Percentiles rank a stretch among this genome's conserved stretches.
These are phyloP conservation scores for Euthynnus affinis DNA, from an alignment of 2,797 vertebrate species.

Conservation along the genomic window DNA sequence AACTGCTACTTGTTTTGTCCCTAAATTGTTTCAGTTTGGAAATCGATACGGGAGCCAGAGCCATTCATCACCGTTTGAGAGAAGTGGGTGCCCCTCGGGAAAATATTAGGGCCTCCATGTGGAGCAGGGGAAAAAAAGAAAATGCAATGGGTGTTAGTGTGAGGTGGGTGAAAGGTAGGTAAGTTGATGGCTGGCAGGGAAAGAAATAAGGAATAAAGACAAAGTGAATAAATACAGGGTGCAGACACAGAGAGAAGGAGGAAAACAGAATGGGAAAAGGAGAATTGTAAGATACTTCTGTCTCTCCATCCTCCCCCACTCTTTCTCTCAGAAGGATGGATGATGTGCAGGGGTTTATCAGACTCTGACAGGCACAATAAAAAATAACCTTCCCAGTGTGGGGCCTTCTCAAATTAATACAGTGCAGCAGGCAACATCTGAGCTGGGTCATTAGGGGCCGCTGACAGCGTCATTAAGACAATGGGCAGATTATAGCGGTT, in stretches of 20 bases:
- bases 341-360: constrained; percentile 84
- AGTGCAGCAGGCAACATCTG: constrained; percentile 83
- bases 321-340: constrained; percentile 77
- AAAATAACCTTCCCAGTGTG: constrained; percentile 86
- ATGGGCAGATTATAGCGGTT: constrained; percentile 83
- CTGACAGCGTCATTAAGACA: constrained; percentile 87
- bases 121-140: constrained; percentile 58
- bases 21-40: constrained; percentile 92
- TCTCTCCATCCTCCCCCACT: constrained; percentile 57
- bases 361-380: constrained; percentile 87
- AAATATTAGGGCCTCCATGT: constrained; percentile 81
- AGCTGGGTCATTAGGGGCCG: constrained; percentile 84
- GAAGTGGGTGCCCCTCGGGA: constrained; percentile 78
- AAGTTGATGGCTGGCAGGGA: constrained; percentile 50
- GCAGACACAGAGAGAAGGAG: constrained; percentile 45
- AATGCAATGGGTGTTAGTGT: constrained; percentile 62
- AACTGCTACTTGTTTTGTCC: constrained; percentile 90
- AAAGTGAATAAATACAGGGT: constrained; percentile 63
- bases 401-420: constrained; percentile 84
- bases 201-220: constrained; percentile 69
- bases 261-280: constrained; percentile 63
- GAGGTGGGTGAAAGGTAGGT: constrained; percentile 59
- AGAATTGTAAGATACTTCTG: constrained; percentile 44
- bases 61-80: constrained; percentile 86
- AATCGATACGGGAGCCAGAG: constrained; percentile 86